phyloP scores from a whole-genome alignment of 2,113 vertebrate species.

The Triplophysa rosa region DNA sequence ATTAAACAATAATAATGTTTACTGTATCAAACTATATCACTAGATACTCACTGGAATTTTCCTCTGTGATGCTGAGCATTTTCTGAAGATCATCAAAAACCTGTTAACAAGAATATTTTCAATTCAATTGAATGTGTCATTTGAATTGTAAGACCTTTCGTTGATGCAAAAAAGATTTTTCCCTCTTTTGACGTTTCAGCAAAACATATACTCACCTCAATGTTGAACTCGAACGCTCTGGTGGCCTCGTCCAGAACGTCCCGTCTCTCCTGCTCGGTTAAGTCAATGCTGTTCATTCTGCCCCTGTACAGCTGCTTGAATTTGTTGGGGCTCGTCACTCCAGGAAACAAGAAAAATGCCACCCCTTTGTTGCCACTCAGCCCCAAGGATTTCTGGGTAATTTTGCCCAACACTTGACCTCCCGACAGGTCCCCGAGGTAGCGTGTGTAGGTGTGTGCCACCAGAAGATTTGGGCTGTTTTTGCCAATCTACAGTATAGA shows the following conservation, averaged over 20 bases:
- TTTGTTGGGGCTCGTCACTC: slow-evolving; percentile 80
- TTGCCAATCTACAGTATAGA: slow-evolving; percentile 70
- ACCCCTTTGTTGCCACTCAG: slow-evolving; percentile 83
- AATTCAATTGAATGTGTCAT: no score
- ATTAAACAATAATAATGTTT: no score
- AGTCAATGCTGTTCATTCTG: slow-evolving; percentile 88
- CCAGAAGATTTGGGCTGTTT: slow-evolving; percentile 81
- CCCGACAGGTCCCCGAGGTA: slow-evolving; percentile 94
- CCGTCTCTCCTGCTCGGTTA: slow-evolving; percentile 68
- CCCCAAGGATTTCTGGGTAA: slow-evolving; percentile 87
- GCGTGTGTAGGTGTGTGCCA: slow-evolving; percentile 91
- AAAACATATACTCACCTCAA: slow-evolving; percentile 68
- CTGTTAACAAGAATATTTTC: slow-evolving; percentile 42
- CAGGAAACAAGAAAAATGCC: slow-evolving; percentile 86
- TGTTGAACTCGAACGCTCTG: slow-evolving; percentile 78
- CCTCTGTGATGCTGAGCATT: slow-evolving; percentile 66
- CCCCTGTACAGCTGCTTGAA: slow-evolving; percentile 97
- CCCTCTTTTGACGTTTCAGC: no score
- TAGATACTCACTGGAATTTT: slow-evolving; percentile 9
- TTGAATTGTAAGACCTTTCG: background rate
- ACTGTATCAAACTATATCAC: no score
- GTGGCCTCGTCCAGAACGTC: slow-evolving; percentile 83
- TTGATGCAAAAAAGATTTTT: no score
- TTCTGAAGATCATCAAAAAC: slow-evolving; percentile 78
- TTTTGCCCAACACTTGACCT: slow-evolving; percentile 90